Evolutionary conservation across 2,888 invertebrate genomes (phyloP), one percentile per base, ranked within the genome.

Genomic region (Prenolepis imparis): DNA sequence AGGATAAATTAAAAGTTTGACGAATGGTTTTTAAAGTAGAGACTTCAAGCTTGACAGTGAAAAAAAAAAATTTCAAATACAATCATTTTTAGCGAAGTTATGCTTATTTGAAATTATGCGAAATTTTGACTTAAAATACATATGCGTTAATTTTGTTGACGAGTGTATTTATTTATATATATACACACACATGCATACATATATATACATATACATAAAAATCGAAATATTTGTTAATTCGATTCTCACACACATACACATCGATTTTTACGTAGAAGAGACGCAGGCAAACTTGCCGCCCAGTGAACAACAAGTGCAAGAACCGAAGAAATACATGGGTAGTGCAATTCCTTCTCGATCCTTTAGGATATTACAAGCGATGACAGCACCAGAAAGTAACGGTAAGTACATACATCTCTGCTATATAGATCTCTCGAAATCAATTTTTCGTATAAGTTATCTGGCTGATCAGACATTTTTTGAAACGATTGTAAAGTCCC

Each of bases 301-400:
- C 67, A 97, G 97, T 92, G 96, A 97, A 93, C 96, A 96, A 91
- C 95, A 95, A 84, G 96, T 95, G 77, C 96, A 95, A 85, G 97
- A 97, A 93, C 97, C 97, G 67, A 96, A 96, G 93, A 97, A 96
- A 93, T 97, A 97, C 92, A 97, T 96, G 92, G 98, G 98, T 80
- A 96, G 97, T 92, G 96, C 97, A 88, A 98, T 98, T 94, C 98
- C 98, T 77, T 97, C 97, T 88, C 96, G 97, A 94, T 97, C 97
- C 59, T 98, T 98, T 95, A 97, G 96, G 94, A 96, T 97, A 93
- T 95, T 98, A 81, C 97, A 98, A 95, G 97, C 97, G 73, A 97
- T 97, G 97, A 97, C 97, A 87, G 96, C 96, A 86, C 96, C 96
- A 82, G 96, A 97, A 92, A 95, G 95, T 93, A 95, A 96, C 94